Conservation (phyloP, 2,888 invertebrate genomes). For the Stegana nigrithorax region DNA sequence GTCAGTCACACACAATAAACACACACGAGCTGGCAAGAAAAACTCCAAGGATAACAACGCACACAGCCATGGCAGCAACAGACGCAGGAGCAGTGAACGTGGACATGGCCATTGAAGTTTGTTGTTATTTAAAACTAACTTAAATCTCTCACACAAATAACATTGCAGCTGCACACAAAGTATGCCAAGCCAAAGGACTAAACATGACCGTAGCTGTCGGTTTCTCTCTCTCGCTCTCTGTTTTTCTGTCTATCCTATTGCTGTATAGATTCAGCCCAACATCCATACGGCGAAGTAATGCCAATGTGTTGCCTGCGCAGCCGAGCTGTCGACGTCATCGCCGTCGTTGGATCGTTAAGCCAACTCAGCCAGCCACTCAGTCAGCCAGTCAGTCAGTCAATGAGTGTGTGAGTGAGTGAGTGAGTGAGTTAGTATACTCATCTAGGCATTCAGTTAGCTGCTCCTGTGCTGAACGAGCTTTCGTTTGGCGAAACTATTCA, state of each 20-base stretch:
- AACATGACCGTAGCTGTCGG: too few species aligned
- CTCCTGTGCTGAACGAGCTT: not conserved
- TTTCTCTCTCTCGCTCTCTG: too few species aligned
- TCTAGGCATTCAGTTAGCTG: constrained; percentile 28
- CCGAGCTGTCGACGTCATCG: too few species aligned
- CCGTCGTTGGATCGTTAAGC: too few species aligned
- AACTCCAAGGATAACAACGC: not conserved
- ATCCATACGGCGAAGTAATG: too few species aligned
- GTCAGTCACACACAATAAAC: constrained; percentile 44
- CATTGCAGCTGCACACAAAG: not conserved
- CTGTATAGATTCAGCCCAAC: too few species aligned
- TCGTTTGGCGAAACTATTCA: not conserved
- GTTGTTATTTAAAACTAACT: constrained; percentile 42
- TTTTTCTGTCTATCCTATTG: too few species aligned
- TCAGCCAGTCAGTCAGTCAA: constrained; percentile 12
- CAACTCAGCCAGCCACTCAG: constrained; percentile 24
- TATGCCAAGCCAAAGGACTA: not conserved
- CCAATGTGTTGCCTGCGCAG: too few species aligned
- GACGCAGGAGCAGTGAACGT: not conserved
- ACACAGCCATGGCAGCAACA: not conserved
- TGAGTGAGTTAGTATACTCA: constrained; percentile 22
- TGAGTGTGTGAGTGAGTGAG: constrained; percentile 14
- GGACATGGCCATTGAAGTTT: constrained; percentile 27
- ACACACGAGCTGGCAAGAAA: constrained; percentile 26
- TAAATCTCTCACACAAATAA: constrained; percentile 28